A percentile compares a stretch with the other conserved stretches of the same genome.
Evolutionary conservation across 2,888 invertebrate genomes (phyloP).

Genomic region (Pyrocoelia pectoralis): DNA sequence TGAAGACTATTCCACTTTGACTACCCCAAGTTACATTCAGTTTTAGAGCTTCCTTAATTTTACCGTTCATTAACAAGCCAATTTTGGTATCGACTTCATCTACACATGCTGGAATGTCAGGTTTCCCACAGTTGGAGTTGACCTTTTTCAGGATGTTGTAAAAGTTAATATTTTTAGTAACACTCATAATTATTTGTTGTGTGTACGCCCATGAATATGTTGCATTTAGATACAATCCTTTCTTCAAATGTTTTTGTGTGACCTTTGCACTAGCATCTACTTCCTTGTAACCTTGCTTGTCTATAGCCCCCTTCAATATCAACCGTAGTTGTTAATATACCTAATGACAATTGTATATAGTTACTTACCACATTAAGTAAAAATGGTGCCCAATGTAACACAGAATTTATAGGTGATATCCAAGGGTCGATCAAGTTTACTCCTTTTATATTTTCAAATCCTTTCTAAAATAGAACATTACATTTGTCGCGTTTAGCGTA

Average conservation of each 20-base stretch:
- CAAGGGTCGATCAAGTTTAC: slow-evolving; percentile 89
- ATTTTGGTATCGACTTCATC: slow-evolving; percentile 52
- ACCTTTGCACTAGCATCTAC: slow-evolving; percentile 67
- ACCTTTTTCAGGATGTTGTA: slow-evolving; percentile 77
- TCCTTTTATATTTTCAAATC: slow-evolving; percentile 74
- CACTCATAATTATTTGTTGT: slow-evolving; percentile 68
- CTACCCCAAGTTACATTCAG: slow-evolving; percentile 76
- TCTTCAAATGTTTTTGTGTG: slow-evolving; percentile 66
- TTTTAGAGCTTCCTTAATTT: slow-evolving; percentile 70
- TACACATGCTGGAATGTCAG: slow-evolving; percentile 34
- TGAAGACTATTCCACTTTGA: slow-evolving; percentile 68
- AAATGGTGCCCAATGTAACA: slow-evolving; percentile 83
- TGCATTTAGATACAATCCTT: slow-evolving; percentile 43
- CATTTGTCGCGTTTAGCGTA: no score
- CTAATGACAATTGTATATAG: neutral
- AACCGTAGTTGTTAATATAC: neutral
- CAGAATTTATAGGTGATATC: slow-evolving; percentile 88
- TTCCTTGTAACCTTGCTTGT: slow-evolving; percentile 68
- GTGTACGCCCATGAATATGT: slow-evolving; percentile 66
- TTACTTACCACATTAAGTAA: slow-evolving; percentile 72
- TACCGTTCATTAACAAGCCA: slow-evolving; percentile 72
- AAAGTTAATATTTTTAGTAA: slow-evolving; percentile 76
- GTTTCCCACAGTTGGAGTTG: slow-evolving; percentile 21
- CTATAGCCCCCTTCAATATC: slow-evolving; percentile 67
- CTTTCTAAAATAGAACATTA: neutral